Percentiles rank a stretch among this genome's conserved stretches.
Conservation (phyloP, 2,797 vertebrate genomes). For the Dromococcyx pavoninus region DNA sequence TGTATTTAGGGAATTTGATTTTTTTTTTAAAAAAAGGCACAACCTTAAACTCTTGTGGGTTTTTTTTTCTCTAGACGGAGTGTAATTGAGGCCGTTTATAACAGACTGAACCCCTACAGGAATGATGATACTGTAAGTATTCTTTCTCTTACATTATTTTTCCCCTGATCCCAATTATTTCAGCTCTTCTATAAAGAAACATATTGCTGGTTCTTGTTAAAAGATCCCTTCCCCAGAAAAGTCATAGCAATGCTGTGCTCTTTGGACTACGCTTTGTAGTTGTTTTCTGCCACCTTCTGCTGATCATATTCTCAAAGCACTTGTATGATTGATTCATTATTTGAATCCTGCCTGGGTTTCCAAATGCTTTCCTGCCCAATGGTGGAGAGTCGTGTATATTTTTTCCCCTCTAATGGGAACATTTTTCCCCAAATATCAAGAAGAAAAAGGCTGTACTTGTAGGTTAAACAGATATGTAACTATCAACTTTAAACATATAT, state of each 20-base stretch:
- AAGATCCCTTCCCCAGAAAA: not conserved
- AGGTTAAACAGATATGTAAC: not conserved
- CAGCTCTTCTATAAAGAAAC: slow-evolving; percentile 12
- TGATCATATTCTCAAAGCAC: not conserved
- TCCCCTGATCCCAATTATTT: not conserved
- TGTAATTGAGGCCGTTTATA: slow-evolving; percentile 98
- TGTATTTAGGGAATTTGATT: not conserved
- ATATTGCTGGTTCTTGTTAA: not conserved
- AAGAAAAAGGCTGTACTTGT: not conserved
- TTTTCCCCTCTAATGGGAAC: not conserved
- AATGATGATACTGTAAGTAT: slow-evolving; percentile 99
- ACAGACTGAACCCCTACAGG: slow-evolving; percentile 98
- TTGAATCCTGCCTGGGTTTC: not conserved
- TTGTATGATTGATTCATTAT: not conserved
- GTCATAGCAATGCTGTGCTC: not conserved
- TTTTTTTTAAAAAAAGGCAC: not conserved
- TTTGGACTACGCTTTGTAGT: not conserved
- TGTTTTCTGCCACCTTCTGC: not conserved
- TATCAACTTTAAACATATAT: not conserved
- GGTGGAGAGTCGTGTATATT: not conserved
- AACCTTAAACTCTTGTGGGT: slow-evolving; percentile 37
- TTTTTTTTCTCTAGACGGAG: slow-evolving; percentile 85
- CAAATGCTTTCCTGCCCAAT: not conserved
- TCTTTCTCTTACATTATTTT: not conserved
- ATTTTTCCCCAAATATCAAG: not conserved